A percentile compares a stretch with the other conserved stretches of the same genome.
These are phyloP conservation scores for Clitarchus hookeri DNA, from an alignment of 2,888 invertebrate species.

Conservation along the genomic window DNA sequence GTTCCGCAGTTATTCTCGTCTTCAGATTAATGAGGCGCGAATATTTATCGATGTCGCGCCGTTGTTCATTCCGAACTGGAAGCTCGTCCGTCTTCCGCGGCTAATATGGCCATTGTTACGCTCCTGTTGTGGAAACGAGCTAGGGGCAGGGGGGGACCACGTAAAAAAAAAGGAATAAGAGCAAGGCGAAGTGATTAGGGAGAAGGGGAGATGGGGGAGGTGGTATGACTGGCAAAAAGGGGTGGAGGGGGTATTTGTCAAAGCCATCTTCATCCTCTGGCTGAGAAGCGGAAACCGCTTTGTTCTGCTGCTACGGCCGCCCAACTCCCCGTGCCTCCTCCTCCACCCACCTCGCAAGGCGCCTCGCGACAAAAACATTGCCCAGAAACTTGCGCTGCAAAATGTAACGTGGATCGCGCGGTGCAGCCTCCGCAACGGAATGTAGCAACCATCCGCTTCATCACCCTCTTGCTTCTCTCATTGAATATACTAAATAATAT, in stretches of 20 bases:
- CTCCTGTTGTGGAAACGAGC: background rate
- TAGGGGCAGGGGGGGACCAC: background rate
- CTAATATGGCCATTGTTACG: constrained; percentile 11
- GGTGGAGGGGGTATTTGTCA: background rate
- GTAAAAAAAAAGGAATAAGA: background rate
- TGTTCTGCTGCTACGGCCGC: background rate
- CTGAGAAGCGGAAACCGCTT: background rate
- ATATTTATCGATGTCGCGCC: background rate
- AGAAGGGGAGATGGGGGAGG: background rate
- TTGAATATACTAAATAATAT: too few species aligned
- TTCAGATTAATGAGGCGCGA: background rate
- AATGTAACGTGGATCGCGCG: background rate
- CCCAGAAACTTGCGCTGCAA: background rate
- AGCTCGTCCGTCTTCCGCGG: background rate
- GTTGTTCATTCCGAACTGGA: background rate
- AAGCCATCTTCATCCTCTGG: background rate
- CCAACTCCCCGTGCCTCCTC: background rate
- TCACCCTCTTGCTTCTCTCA: too few species aligned
- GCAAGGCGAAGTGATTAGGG: background rate
- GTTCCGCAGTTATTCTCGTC: background rate
- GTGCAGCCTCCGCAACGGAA: too few species aligned
- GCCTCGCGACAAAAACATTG: background rate
- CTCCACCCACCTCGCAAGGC: background rate
- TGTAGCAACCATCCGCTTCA: too few species aligned
- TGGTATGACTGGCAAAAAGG: background rate